A percentile compares a stretch with the other conserved stretches of the same genome.
Evolutionary conservation across 2,797 vertebrate species (phyloP).

Genomic region (Lutjanus campechanus): DNA sequence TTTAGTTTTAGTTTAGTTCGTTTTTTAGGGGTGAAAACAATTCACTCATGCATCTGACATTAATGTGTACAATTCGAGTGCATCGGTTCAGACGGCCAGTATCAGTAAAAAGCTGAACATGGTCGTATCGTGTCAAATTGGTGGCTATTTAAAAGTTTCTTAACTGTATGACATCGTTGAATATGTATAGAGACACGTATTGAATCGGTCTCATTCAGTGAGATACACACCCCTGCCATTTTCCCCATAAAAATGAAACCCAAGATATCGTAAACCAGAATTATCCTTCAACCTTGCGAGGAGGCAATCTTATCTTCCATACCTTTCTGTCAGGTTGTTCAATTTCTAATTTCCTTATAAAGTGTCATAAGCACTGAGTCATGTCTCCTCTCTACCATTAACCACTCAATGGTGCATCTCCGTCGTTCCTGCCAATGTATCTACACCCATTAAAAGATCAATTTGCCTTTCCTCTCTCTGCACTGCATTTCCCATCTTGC

Average conservation of each 20-base stretch:
- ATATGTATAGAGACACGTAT: no score
- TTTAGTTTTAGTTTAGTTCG: no score
- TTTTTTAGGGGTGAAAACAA: no score
- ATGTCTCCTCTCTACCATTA: constrained; percentile 37
- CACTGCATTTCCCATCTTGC: not conserved
- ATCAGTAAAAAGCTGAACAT: no score
- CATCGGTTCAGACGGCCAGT: no score
- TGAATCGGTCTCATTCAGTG: no score
- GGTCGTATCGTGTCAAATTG: no score
- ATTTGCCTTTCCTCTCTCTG: constrained; percentile 38
- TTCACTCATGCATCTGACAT: no score
- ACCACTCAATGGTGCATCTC: constrained; percentile 31
- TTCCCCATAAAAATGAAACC: not conserved
- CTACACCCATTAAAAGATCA: constrained; percentile 42
- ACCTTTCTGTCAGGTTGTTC: not conserved
- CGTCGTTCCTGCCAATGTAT: constrained; percentile 10
- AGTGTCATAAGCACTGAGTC: constrained; percentile 17
- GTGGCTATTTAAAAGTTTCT: no score
- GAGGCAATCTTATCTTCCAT: not conserved
- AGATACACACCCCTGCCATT: no score
- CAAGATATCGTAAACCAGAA: not conserved
- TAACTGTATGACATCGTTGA: no score
- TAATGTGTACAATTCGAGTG: no score
- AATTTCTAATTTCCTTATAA: constrained; percentile 7
- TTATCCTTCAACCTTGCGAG: not conserved